Percentiles rank a stretch among this genome's conserved stretches.
Conservation (phyloP, 1,140 invertebrate species). For the Stratiolaelaps scimitus region DNA sequence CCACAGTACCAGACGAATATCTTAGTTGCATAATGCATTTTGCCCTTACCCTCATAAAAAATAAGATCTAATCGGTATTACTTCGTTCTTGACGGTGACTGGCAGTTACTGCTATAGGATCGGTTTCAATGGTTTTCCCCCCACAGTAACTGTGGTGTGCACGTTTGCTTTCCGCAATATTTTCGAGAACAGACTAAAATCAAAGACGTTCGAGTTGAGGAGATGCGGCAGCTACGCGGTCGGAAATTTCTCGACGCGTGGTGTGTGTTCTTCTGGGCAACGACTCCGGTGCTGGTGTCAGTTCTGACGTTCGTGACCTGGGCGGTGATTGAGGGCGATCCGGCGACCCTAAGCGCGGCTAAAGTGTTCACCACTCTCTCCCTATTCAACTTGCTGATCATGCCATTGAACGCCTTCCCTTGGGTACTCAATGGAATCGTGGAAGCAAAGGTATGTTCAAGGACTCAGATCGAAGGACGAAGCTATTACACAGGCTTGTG, state of each 20-base stretch:
- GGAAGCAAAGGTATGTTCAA: constrained; percentile 35
- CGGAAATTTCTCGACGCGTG: constrained; percentile 95
- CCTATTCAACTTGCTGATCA: constrained; percentile 87
- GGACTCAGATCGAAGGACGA: too few relatives aligned
- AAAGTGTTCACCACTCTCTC: constrained; percentile 87
- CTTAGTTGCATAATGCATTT: too few relatives aligned
- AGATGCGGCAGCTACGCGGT: constrained; percentile 61
- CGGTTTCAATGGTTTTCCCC: too few relatives aligned
- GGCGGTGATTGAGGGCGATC: constrained; percentile 58
- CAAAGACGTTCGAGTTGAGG: constrained; percentile 51
- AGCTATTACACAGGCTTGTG: too few relatives aligned
- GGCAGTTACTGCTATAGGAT: too few relatives aligned
- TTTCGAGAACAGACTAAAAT: constrained; percentile 35
- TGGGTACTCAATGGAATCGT: constrained; percentile 95
- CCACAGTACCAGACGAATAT: too few relatives aligned
- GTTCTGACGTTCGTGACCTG: constrained; percentile 81
- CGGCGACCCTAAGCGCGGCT: constrained; percentile 56
- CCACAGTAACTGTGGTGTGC: too few relatives aligned
- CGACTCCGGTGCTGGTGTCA: constrained; percentile 88
- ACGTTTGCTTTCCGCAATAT: too few relatives aligned
- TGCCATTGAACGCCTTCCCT: constrained; percentile 89
- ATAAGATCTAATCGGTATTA: too few relatives aligned
- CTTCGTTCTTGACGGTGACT: too few relatives aligned
- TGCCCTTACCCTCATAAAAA: too few relatives aligned
- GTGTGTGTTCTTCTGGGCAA: constrained; percentile 98